Percentiles rank a stretch among this genome's conserved stretches.
phyloP scores from a whole-genome alignment of 2,797 vertebrate genomes.

The Rhynchonycteris naso region DNA sequence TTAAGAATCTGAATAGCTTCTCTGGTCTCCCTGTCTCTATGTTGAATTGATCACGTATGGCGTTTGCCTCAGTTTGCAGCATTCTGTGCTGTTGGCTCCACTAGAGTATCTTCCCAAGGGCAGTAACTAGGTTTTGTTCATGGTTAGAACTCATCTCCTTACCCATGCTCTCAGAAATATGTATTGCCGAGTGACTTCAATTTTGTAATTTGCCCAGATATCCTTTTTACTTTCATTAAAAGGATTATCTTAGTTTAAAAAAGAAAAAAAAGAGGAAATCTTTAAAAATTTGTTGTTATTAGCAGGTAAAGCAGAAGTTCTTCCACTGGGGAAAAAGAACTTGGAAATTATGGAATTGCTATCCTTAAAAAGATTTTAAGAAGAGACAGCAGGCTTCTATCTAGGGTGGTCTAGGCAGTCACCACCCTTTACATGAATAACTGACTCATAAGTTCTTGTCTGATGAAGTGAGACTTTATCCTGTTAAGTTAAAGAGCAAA shows the following conservation, averaged over 20 bases:
- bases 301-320: background rate
- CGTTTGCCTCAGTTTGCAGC: background rate
- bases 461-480: constrained; percentile 29
- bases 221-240: constrained; percentile 29
- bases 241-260: constrained; percentile 7
- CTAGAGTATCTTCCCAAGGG: background rate
- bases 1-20: background rate
- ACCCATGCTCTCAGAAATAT: background rate
- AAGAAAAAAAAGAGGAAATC: background rate
- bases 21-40: background rate
- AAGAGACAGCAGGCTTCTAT: background rate
- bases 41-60: background rate
- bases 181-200: background rate
- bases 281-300: background rate
- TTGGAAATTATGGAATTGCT: background rate
- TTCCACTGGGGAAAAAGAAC: background rate
- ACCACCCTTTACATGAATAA: background rate
- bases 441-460: background rate
- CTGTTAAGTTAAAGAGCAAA: constrained; percentile 49
- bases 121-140: background rate
- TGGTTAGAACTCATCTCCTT: background rate
- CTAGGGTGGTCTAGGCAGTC: background rate
- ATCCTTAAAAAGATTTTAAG: background rate
- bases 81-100: background rate
- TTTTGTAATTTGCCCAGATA: constrained; percentile 10